Evolutionary conservation across 2,113 vertebrate genomes (phyloP).

Genomic region (Ia io): DNA sequence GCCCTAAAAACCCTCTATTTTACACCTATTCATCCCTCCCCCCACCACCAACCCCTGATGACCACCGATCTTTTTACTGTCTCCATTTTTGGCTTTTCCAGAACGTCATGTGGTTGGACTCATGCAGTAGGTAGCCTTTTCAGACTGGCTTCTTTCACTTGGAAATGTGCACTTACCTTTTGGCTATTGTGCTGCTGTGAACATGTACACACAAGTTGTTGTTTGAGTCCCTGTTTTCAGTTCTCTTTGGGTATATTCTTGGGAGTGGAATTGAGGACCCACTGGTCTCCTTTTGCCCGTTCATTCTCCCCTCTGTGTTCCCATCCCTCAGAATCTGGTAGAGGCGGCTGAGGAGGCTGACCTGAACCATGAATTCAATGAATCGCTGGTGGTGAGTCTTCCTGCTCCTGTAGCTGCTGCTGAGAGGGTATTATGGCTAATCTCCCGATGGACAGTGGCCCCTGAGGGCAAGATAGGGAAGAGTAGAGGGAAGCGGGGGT

Average conservation of each 20-base stretch:
- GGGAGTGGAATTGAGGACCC: too few relatives aligned
- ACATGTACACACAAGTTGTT: background rate
- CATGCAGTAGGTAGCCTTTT: rapidly evolving
- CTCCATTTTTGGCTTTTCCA: background rate
- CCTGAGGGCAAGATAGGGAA: background rate
- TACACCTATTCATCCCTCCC: background rate
- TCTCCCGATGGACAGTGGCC: rapidly evolving
- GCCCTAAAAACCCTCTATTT: background rate
- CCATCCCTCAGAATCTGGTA: slow-evolving; percentile 86
- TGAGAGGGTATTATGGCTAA: background rate
- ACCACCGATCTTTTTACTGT: background rate
- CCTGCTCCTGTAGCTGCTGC: background rate
- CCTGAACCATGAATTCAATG: slow-evolving; percentile 92
- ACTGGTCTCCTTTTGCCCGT: background rate
- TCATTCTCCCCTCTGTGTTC: slow-evolving; percentile 37
- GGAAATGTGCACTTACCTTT: background rate
- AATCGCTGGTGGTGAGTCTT: slow-evolving; percentile 88
- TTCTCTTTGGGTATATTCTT: background rate
- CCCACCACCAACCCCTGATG: background rate
- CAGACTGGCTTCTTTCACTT: background rate
- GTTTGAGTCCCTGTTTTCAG: background rate
- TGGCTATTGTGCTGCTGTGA: background rate
- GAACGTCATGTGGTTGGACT: background rate
- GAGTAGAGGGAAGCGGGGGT: rapidly evolving
- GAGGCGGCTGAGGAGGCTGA: slow-evolving; percentile 95